Evolutionary conservation across 2,797 vertebrate genomes (phyloP).

Genomic region (Coilia nasus): DNA sequence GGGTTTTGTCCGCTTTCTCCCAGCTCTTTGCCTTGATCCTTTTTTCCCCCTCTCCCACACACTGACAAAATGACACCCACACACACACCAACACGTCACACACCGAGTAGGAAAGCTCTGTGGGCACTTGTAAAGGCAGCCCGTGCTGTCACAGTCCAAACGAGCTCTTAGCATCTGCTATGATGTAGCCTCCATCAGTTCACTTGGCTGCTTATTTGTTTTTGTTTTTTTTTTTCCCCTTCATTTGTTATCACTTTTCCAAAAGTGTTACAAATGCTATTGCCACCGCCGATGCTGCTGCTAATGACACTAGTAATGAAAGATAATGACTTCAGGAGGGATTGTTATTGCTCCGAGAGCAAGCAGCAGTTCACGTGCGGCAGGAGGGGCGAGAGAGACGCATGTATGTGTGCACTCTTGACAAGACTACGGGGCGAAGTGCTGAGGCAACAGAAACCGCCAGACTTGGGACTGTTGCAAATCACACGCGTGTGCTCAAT

Average conservation of each 20-base stretch:
- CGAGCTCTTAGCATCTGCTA: slow-evolving; percentile 25
- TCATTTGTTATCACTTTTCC: neutral
- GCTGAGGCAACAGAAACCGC: neutral
- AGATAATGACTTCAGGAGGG: neutral
- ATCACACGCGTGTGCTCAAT: slow-evolving; percentile 12
- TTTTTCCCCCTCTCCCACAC: neutral
- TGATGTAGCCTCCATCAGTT: neutral
- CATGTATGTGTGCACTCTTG: neutral
- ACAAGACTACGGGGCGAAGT: neutral
- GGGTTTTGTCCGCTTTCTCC: slow-evolving; percentile 56
- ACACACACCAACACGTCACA: slow-evolving; percentile 56
- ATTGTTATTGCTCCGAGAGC: neutral
- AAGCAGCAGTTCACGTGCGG: neutral
- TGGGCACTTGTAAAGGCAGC: slow-evolving; percentile 9
- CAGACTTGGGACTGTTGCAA: neutral
- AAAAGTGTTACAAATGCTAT: slow-evolving; percentile 10
- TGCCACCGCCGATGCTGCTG: neutral
- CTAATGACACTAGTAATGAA: neutral
- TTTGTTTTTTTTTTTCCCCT: neutral
- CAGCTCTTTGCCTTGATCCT: slow-evolving; percentile 30
- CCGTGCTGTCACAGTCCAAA: slow-evolving; percentile 32
- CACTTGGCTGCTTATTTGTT: neutral
- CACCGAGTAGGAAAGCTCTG: slow-evolving; percentile 38
- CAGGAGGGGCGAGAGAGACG: neutral
- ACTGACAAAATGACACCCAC: slow-evolving; percentile 36